A percentile compares a stretch with the other conserved stretches of the same genome.
Conservation (phyloP, 2,888 invertebrate genomes). For the Nezara viridula region DNA sequence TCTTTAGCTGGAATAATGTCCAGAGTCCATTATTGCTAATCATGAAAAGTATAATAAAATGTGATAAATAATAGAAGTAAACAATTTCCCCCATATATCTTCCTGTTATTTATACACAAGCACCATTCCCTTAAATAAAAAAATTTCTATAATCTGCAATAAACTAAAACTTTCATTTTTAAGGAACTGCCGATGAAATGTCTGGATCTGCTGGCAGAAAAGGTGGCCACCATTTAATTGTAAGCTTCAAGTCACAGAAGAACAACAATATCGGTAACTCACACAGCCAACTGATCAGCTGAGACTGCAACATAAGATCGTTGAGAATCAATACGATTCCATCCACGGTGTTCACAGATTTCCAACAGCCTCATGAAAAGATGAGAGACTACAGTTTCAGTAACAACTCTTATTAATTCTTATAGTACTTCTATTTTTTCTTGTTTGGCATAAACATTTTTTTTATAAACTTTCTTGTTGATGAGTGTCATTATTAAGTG, state of each 20-base stretch:
- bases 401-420: neutral
- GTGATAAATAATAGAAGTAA: too few species aligned
- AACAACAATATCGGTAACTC: constrained; percentile 7
- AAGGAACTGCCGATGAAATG: constrained; percentile 26
- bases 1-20: too few species aligned
- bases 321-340: neutral
- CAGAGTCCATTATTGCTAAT: too few species aligned
- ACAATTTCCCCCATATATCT: too few species aligned
- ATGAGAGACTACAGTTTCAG: neutral
- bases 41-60: too few species aligned
- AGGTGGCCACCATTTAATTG: constrained; percentile 8
- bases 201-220: constrained; percentile 35
- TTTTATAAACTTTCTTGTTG: neutral
- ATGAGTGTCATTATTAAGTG: neutral
- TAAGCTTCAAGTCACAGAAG: constrained; percentile 25
- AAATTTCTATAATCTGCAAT: too few species aligned
- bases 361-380: neutral
- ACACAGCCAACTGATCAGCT: constrained; percentile 5
- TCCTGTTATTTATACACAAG: too few species aligned
- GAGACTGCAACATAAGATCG: neutral
- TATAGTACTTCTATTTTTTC: neutral
- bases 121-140: too few species aligned
- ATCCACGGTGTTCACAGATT: neutral
- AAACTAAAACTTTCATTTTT: neutral
- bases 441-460: neutral